Evolutionary conservation across 2,797 vertebrate genomes (phyloP).

Genomic region (Pseudochirops corinnae): DNA sequence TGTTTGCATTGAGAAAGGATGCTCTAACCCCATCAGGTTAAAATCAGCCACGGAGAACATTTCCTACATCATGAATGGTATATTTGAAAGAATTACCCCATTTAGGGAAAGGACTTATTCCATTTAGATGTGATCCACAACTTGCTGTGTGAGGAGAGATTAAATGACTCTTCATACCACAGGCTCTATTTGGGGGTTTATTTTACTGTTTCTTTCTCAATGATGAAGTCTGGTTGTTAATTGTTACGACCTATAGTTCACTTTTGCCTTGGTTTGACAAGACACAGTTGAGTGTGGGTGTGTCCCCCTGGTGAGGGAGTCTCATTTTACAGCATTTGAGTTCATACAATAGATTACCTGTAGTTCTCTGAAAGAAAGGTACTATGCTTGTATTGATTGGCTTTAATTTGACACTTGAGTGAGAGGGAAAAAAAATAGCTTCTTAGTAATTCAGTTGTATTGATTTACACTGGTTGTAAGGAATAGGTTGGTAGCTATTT

Average conservation of each 20-base stretch:
- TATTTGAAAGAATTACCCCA: too few relatives aligned
- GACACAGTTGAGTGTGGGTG: not conserved
- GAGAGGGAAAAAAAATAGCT: slow-evolving; percentile 70
- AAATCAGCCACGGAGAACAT: not conserved
- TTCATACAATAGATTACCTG: slow-evolving; percentile 62
- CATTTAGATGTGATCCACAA: not conserved
- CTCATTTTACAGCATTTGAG: not conserved
- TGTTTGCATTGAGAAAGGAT: not conserved
- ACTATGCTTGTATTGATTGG: slow-evolving; percentile 73
- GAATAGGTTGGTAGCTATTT: not conserved
- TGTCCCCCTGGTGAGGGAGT: not conserved
- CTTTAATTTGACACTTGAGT: slow-evolving; percentile 82
- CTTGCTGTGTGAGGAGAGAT: rapidly evolving
- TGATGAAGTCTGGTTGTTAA: not conserved
- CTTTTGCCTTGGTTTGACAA: not conserved
- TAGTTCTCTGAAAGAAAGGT: slow-evolving; percentile 77
- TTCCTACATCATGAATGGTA: not conserved
- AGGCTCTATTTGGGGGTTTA: not conserved
- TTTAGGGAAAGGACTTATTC: not conserved
- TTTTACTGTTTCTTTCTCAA: not conserved
- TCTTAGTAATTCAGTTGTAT: slow-evolving; percentile 61
- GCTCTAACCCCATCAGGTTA: not conserved
- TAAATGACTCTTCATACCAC: not conserved
- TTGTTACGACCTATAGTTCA: not conserved
- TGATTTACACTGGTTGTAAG: slow-evolving; percentile 62